A percentile compares a stretch with the other conserved stretches of the same genome.
These are phyloP conservation scores for Aphrocallistes beatrix DNA, from an alignment of 37 sponge, comb jelly and placozoan species.

Conservation along the genomic window DNA sequence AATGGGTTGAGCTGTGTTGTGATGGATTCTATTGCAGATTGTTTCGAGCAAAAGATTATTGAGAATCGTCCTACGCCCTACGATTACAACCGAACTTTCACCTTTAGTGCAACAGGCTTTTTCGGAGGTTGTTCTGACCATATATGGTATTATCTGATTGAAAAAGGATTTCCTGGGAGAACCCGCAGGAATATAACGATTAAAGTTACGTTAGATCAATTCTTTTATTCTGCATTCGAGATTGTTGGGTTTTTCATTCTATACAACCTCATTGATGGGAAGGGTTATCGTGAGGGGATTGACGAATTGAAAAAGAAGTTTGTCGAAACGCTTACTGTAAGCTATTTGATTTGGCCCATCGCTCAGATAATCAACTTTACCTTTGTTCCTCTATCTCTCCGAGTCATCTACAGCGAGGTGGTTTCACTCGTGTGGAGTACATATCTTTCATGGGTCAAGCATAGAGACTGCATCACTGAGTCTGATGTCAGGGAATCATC, in stretches of 20 bases:
- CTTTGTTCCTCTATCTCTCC: constrained; percentile 38
- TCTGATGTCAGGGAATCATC: neutral
- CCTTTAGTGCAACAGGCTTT: neutral
- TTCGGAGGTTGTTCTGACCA: neutral
- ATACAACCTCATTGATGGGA: constrained; percentile 35
- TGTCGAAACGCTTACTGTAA: constrained; percentile 33
- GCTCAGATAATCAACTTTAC: constrained; percentile 58
- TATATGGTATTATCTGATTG: neutral
- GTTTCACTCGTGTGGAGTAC: constrained; percentile 38
- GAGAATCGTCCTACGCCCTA: neutral
- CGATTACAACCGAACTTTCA: neutral
- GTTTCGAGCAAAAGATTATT: neutral
- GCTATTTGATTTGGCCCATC: constrained; percentile 45
- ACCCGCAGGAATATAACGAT: neutral
- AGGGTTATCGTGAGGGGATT: constrained; percentile 23
- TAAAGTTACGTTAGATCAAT: neutral
- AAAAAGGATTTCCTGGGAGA: neutral
- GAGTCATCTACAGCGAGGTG: constrained; percentile 36
- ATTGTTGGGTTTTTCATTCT: neutral
- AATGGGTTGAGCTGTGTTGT: neutral
- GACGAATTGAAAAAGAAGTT: constrained; percentile 39
- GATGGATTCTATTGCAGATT: neutral
- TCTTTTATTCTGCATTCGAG: neutral
- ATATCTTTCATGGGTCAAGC: constrained; percentile 61
- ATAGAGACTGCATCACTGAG: constrained; percentile 21